phyloP scores from a whole-genome alignment of 2,797 vertebrate genomes.

The Danio jaintianensis region DNA sequence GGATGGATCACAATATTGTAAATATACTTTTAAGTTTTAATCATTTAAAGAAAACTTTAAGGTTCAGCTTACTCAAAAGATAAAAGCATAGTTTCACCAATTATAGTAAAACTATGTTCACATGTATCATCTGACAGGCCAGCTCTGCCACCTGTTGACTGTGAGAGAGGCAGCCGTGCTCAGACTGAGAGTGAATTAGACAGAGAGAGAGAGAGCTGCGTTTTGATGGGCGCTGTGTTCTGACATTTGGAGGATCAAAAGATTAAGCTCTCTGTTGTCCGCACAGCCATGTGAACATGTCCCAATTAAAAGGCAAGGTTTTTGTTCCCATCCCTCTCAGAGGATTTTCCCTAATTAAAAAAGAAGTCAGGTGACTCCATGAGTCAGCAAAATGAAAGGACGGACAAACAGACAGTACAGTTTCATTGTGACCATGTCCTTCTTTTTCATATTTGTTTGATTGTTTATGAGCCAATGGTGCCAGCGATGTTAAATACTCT shows the following conservation, averaged over 20 bases:
- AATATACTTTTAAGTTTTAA: neutral
- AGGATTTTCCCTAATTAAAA: constrained; percentile 56
- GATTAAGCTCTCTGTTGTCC: constrained; percentile 47
- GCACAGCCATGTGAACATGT: constrained; percentile 60
- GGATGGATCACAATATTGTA: neutral
- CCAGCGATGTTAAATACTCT: neutral
- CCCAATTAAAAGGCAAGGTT: constrained; percentile 58
- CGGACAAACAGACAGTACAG: constrained; percentile 13
- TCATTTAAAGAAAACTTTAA: neutral
- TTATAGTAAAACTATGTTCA: neutral
- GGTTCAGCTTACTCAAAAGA: neutral
- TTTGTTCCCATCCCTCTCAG: constrained; percentile 52
- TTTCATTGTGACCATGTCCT: constrained; percentile 10
- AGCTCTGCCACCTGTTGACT: constrained; percentile 4
- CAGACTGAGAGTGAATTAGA: neutral
- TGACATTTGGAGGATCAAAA: constrained; percentile 49
- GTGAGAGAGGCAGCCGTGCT: neutral
- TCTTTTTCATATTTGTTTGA: neutral
- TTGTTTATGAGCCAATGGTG: neutral
- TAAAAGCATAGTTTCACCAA: constrained; percentile 2
- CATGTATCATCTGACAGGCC: neutral
- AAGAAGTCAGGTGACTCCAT: constrained; percentile 45
- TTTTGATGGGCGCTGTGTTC: constrained; percentile 44
- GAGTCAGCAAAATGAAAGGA: constrained; percentile 44
- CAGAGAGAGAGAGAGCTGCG: neutral